Evolutionary conservation across 1,140 invertebrate species (phyloP).

Genomic region (Odontomachus brunneus): DNA sequence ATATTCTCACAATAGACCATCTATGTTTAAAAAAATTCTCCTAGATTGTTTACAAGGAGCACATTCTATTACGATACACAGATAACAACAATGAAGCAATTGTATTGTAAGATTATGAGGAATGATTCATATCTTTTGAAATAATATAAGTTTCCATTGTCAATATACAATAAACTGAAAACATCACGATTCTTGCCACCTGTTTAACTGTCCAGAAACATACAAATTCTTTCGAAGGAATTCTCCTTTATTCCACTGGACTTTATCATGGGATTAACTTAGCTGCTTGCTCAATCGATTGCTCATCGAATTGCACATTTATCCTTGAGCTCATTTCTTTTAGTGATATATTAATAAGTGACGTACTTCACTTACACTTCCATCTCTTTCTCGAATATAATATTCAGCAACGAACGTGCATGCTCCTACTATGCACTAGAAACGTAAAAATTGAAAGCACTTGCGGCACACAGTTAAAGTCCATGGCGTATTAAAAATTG

Average conservation of each 20-base stretch:
- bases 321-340: not conserved
- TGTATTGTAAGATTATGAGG: not conserved
- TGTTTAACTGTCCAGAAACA: not conserved
- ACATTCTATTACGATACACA: not conserved
- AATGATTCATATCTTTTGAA: slow-evolving; percentile 11
- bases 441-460: not conserved
- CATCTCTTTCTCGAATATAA: not conserved
- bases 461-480: not conserved
- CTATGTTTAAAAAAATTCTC: no score
- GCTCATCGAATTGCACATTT: slow-evolving; percentile 32
- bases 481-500: not conserved
- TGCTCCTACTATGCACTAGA: not conserved
- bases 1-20: no score
- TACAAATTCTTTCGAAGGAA: not conserved
- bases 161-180: not conserved
- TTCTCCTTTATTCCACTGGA: not conserved
- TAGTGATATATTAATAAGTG: not conserved
- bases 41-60: not conserved
- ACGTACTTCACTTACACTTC: not conserved
- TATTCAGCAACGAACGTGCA: not conserved
- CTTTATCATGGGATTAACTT: slow-evolving; percentile 27
- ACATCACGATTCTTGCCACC: not conserved
- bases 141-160: not conserved
- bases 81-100: not conserved
- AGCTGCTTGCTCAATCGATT: not conserved